Base-by-base conservation (phyloP, 92 coral and sea anemone species). In the Epizoanthus rinbou region DNA sequence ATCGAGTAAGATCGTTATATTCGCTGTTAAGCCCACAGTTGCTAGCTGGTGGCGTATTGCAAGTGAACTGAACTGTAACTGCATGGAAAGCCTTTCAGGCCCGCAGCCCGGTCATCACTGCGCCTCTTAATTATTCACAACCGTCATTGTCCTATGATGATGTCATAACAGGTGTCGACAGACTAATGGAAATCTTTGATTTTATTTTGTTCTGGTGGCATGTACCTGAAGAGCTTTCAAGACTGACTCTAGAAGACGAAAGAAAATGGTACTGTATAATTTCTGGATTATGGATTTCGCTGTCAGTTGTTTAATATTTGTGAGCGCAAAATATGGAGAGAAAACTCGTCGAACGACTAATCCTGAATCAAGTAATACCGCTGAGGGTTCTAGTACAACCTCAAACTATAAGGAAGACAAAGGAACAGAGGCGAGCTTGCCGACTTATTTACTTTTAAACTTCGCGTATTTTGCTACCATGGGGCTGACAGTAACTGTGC, bases 281-380 rank as follows among this genome's bases (percentile, higher is more conserved):
- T 96, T 96, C 82, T 93, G 98, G 99, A 94, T 96, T 15, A 93
- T 96, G 99, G 99, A 96, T 74, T 86, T 84, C 5, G 85, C 92
- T 0, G 94, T 92, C 0, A 89, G 99, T 50, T 80, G 91, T 13
- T 71, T 96, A 47, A 90, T 95, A 1, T 88, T 96, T 54, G 43
- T 94, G 57, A 96, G 99, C 69, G 98, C 99, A 6, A 79, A 90
- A 37, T 89, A 91, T 66, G 99, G 98, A 31, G 94, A 96, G 15
- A 89, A 78, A 58, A 88, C 84, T 45, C 85, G 92, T 7, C 92
- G 86, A 25, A 79, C 73, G 21, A 54, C 72, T 47, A 72, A 47
- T 2, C 24, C 24, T 10, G 64, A 57, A 16, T 69, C 69, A 57
- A 64, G 33, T 24, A 54, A 18, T 16, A 47, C 79, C 45, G 56